Percentiles rank a stretch among this genome's conserved stretches.
phyloP scores from a whole-genome alignment of 2,888 invertebrate genomes.

The Blastobasis adustella region DNA sequence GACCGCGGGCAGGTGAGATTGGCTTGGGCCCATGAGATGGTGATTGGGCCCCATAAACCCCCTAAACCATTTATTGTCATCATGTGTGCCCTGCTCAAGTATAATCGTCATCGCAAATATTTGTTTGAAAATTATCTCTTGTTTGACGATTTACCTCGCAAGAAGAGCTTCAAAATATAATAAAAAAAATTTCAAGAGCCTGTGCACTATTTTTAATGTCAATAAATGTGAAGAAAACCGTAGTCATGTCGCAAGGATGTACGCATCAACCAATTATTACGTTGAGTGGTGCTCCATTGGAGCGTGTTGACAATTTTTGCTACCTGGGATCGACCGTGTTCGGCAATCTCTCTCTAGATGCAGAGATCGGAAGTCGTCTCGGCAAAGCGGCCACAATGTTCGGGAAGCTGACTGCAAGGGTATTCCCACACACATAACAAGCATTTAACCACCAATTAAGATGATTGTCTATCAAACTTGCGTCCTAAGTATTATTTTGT shows the following conservation, averaged over 20 bases:
- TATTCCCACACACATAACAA: neutral
- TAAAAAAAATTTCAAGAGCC: neutral
- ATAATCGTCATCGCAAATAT: too few species aligned
- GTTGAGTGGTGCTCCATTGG: neutral
- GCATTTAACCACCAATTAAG: neutral
- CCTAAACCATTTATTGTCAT: too few species aligned
- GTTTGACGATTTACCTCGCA: neutral
- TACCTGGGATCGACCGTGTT: neutral
- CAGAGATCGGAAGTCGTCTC: neutral
- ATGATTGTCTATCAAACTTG: neutral
- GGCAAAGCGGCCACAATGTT: neutral
- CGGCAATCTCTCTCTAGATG: neutral
- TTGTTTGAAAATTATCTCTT: too few species aligned
- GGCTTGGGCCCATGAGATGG: too few species aligned
- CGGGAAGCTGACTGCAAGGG: neutral
- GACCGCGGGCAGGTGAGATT: too few species aligned
- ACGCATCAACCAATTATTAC: neutral
- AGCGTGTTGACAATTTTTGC: neutral
- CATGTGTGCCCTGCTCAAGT: too few species aligned
- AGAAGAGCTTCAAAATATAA: neutral
- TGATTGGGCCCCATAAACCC: too few species aligned
- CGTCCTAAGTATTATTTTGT: neutral
- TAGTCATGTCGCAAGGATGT: neutral
- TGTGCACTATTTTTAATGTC: neutral
- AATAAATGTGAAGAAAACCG: neutral